phyloP scores from a whole-genome alignment of 2,888 invertebrate species.

The Polymixis flavicincta region DNA sequence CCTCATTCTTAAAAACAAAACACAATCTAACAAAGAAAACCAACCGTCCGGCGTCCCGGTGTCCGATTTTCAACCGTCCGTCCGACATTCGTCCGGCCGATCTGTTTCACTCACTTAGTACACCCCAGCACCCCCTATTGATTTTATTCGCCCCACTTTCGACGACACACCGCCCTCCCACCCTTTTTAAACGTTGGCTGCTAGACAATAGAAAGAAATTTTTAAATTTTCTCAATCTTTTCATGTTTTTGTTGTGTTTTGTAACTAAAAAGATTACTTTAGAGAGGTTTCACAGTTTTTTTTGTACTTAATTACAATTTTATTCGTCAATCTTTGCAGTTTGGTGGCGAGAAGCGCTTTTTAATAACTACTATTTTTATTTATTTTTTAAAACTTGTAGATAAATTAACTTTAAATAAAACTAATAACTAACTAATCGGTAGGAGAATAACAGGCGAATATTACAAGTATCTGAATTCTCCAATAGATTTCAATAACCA shows the following conservation, averaged over 20 bases:
- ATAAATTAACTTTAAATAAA: too few relatives aligned
- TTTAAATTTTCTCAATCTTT: conserved; percentile 37
- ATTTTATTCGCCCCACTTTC: conserved; percentile 84
- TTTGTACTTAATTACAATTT: too few relatives aligned
- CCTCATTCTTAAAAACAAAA: conserved; percentile 18
- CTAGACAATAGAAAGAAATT: conserved; percentile 82
- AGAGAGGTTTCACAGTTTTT: neutral
- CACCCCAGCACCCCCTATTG: conserved; percentile 77
- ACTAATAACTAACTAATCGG: too few relatives aligned
- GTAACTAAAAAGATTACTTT: neutral
- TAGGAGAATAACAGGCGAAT: too few relatives aligned
- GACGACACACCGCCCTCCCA: conserved; percentile 71
- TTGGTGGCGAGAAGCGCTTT: too few relatives aligned
- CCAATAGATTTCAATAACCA: too few relatives aligned
- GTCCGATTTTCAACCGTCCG: conserved; percentile 64
- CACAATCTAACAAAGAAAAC: conserved; percentile 34
- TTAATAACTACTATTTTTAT: too few relatives aligned
- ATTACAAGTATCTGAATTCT: too few relatives aligned
- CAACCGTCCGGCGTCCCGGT: conserved; percentile 45
- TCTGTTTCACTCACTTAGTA: conserved; percentile 79
- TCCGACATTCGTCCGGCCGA: conserved; percentile 73
- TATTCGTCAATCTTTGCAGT: too few relatives aligned
- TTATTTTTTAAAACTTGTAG: too few relatives aligned
- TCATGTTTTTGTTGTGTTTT: conserved; percentile 1
- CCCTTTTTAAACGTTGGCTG: conserved; percentile 80